These are phyloP conservation scores for Arge pagana DNA, from an alignment of 2,888 invertebrate species.

Conservation along the genomic window DNA sequence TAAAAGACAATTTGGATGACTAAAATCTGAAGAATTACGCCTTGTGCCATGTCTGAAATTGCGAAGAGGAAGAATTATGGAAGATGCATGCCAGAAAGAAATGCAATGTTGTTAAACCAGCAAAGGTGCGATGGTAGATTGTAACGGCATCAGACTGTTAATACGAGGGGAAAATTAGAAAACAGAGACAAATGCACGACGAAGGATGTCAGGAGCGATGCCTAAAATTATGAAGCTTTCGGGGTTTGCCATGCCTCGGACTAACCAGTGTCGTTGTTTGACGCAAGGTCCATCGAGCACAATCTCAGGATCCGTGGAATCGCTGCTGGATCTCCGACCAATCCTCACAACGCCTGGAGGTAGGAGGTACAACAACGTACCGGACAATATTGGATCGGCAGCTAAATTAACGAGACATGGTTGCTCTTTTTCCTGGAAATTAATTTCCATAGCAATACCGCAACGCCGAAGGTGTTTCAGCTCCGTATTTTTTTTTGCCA, in stretches of 20 bases:
- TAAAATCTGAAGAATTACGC: too few relatives aligned
- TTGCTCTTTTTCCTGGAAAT: slow-evolving; percentile 54
- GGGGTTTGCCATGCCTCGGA: too few relatives aligned
- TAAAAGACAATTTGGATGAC: too few relatives aligned
- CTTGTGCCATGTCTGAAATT: too few relatives aligned
- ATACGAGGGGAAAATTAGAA: too few relatives aligned
- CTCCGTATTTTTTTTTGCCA: slow-evolving; percentile 59
- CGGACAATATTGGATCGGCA: slow-evolving; percentile 69
- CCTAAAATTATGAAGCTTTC: too few relatives aligned
- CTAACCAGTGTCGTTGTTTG: slow-evolving; percentile 66
- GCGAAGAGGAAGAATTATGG: too few relatives aligned
- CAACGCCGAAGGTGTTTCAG: slow-evolving; percentile 62
- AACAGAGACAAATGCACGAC: too few relatives aligned
- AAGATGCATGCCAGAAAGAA: background rate
- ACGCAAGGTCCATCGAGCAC: slow-evolving; percentile 67
- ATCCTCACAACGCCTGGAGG: slow-evolving; percentile 60
- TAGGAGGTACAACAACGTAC: slow-evolving; percentile 62
- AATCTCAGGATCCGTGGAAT: slow-evolving; percentile 60
- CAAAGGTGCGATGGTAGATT: too few relatives aligned
- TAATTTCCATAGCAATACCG: slow-evolving; percentile 63
- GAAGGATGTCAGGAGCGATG: too few relatives aligned
- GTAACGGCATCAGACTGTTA: too few relatives aligned
- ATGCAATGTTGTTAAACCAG: background rate
- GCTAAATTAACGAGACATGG: slow-evolving; percentile 68
- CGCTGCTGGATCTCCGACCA: slow-evolving; percentile 45